Evolutionary conservation across 2,888 invertebrate species (phyloP), one percentile per base, ranked within the genome.

Genomic region (Melieria omissa): DNA sequence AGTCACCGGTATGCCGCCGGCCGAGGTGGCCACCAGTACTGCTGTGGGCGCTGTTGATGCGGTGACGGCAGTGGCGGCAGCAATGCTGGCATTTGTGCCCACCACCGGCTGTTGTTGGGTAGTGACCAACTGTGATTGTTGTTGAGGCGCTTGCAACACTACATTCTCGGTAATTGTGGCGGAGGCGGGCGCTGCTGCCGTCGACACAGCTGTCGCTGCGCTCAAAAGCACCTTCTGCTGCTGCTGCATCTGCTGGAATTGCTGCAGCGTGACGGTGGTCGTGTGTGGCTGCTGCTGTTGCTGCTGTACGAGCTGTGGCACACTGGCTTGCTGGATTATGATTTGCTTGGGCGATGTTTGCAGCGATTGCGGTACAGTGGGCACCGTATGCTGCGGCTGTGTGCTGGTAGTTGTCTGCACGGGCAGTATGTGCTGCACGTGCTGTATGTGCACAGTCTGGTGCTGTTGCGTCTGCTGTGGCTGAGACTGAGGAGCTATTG

Each of bases 261-360:
- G 86, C 69, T 85, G 85, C 60, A 85, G 77, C 55, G 85, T 85
- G 14, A 86, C 84, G 4, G 86, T 86, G 73, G 86, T 85, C 44
- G 86, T 82, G 29, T 77, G 77, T 10, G 74, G 76, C 57, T 77
- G 76, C 61, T 78, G 78, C 55, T 77, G 73, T 58, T 77, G 77
- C 47, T 79, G 78, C 58, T 75, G 64, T 29, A 29, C 29, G 29
- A 29, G 29, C 8, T 74, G 52, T 47, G 73, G 58, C 12, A 74
- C 61, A 65, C 72, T 74, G 41, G 71, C 60, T 65, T 65, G 65
- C 54, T 78, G 78, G 70, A 85, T 73, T 68, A 85, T 80, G 54
- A 84, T 82, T 73, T 84, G 84, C 72, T 84, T 85, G 4, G 84
- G 78, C 58, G 79, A 76, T 46, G 79, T 76, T 70, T 80, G 80